A percentile compares a stretch with the other conserved stretches of the same genome.
phyloP scores from a whole-genome alignment of 2,797 vertebrate genomes.

The Anguilla anguilla region DNA sequence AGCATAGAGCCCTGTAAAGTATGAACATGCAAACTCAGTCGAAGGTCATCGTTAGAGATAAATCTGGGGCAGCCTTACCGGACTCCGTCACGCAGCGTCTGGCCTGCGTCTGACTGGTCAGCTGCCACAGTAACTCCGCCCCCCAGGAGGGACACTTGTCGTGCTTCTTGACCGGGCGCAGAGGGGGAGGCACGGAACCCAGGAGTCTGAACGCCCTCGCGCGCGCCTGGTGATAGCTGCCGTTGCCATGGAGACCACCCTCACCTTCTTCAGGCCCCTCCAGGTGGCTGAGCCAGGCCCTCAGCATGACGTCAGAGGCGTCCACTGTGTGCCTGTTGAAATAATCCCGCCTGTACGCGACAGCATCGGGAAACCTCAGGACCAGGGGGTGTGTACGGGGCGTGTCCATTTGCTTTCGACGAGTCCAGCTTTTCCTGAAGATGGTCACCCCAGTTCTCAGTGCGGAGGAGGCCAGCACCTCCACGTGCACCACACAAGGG shows the following conservation, averaged over 20 bases:
- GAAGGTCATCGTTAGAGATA: not conserved
- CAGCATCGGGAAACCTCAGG: constrained; percentile 78
- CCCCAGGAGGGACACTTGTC: constrained; percentile 82
- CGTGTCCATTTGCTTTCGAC: constrained; percentile 59
- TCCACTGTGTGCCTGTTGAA: constrained; percentile 74
- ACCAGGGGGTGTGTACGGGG: constrained; percentile 67
- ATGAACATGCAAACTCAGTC: not conserved
- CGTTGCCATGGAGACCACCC: constrained; percentile 37
- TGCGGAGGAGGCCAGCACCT: constrained; percentile 78
- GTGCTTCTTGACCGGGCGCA: constrained; percentile 76
- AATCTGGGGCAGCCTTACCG: constrained; percentile 67
- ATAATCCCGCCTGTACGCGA: constrained; percentile 77
- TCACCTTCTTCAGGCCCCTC: constrained; percentile 24
- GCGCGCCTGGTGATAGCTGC: constrained; percentile 65
- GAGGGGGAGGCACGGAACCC: constrained; percentile 67
- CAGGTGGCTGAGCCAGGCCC: constrained; percentile 77
- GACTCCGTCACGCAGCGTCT: constrained; percentile 79
- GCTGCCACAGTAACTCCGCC: constrained; percentile 76
- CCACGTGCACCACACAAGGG: constrained; percentile 79
- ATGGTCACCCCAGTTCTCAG: constrained; percentile 74
- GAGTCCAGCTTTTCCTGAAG: constrained; percentile 84
- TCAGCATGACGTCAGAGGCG: constrained; percentile 72
- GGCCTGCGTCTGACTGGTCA: constrained; percentile 63
- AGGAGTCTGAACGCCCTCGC: constrained; percentile 76
- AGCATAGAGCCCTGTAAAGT: not conserved